These are phyloP conservation scores for Drepana falcataria DNA, from an alignment of 2,888 invertebrate species.

Conservation along the genomic window DNA sequence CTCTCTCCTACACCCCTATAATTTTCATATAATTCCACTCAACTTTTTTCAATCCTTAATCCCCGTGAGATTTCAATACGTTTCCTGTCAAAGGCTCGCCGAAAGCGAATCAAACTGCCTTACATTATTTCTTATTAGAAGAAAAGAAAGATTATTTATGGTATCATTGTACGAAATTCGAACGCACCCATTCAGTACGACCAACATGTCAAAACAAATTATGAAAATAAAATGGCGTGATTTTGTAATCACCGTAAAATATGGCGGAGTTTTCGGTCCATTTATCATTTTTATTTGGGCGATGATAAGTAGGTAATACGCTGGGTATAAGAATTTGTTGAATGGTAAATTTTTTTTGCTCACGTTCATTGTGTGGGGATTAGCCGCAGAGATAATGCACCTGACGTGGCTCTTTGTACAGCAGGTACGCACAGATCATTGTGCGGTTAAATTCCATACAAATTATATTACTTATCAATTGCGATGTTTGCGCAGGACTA, in stretches of 20 bases:
- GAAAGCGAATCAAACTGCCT: constrained; percentile 53
- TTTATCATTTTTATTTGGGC: constrained; percentile 35
- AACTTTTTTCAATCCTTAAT: constrained; percentile 64
- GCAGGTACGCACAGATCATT: constrained; percentile 50
- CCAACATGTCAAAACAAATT: constrained; percentile 69
- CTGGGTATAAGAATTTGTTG: constrained; percentile 62
- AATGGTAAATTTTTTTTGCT: constrained; percentile 54
- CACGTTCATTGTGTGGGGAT: constrained; percentile 49
- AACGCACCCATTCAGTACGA: constrained; percentile 41
- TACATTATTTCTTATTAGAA: constrained; percentile 30
- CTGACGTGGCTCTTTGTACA: constrained; percentile 56
- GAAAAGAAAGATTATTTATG: constrained; percentile 58
- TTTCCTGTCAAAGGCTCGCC: constrained; percentile 60
- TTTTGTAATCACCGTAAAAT: constrained; percentile 66
- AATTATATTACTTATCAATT: constrained; percentile 37
- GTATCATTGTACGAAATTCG: constrained; percentile 56
- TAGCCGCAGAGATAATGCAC: constrained; percentile 68
- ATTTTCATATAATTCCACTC: constrained; percentile 71
- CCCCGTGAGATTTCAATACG: constrained; percentile 70
- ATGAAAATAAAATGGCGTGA: constrained; percentile 19
- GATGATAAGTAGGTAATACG: constrained; percentile 46
- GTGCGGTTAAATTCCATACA: constrained; percentile 32
- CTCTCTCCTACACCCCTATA: constrained; percentile 52
- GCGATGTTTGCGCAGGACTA: constrained; percentile 56
- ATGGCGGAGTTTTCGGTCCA: constrained; percentile 46